phyloP scores from a whole-genome alignment of 2,888 invertebrate species.

The Candidula unifasciata region DNA sequence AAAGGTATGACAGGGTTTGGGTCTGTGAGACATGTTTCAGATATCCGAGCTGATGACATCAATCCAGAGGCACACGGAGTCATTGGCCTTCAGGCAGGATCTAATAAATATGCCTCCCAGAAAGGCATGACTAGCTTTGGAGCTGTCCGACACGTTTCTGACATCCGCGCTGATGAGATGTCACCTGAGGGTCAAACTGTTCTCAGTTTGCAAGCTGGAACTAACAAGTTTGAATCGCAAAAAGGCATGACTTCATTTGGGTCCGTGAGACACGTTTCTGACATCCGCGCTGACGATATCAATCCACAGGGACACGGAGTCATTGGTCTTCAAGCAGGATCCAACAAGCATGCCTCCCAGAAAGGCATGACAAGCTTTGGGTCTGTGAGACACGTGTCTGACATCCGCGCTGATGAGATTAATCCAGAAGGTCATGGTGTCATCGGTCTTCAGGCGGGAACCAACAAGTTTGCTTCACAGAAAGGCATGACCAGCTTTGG shows the following conservation, averaged over 20 bases:
- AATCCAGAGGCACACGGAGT: not conserved
- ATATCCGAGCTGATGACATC: not conserved
- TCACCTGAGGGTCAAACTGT: not conserved
- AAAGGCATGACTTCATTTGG: slow-evolving; percentile 10
- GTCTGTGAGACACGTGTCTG: slow-evolving; percentile 72
- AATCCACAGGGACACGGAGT: not conserved
- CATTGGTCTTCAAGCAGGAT: slow-evolving; percentile 1
- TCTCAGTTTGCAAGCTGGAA: not conserved
- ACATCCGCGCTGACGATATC: not conserved
- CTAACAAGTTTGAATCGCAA: slow-evolving; percentile 1
- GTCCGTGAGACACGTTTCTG: slow-evolving; percentile 2
- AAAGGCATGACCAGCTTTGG: slow-evolving; percentile 75
- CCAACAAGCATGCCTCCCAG: not conserved
- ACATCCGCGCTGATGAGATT: slow-evolving; percentile 65
- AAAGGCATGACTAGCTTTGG: slow-evolving; percentile 23
- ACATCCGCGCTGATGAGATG: not conserved
- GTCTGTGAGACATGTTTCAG: slow-evolving; percentile 7
- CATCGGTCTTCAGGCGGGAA: slow-evolving; percentile 74
- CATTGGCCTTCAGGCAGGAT: not conserved
- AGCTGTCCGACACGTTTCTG: slow-evolving; percentile 16
- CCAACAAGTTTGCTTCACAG: slow-evolving; percentile 75
- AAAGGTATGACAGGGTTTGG: slow-evolving; percentile 5
- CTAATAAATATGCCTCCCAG: not conserved
- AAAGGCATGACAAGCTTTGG: slow-evolving; percentile 57
- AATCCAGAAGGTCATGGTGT: slow-evolving; percentile 61